Evolutionary conservation across 2,797 vertebrate genomes (phyloP).

Genomic region (Rhynchotus rufescens): DNA sequence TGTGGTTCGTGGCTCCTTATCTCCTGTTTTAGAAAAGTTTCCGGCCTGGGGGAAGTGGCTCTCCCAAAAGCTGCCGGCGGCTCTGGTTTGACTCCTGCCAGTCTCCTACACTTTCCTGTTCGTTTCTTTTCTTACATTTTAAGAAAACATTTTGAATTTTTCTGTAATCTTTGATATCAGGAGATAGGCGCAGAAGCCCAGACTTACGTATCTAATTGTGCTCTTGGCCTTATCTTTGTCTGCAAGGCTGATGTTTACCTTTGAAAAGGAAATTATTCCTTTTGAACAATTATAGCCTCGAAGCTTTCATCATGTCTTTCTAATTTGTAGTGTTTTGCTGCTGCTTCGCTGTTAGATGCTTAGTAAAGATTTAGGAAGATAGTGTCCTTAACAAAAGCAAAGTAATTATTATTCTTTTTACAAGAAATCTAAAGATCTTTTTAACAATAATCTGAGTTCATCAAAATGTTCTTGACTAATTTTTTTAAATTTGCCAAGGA

Average conservation of each 20-base stretch:
- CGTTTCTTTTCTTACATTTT: conserved; percentile 11
- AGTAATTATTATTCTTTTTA: neutral
- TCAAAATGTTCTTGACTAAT: neutral
- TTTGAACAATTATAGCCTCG: conserved; percentile 50
- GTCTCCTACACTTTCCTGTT: conserved; percentile 40
- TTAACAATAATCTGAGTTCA: neutral
- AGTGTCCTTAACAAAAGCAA: conserved; percentile 10
- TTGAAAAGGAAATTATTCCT: conserved; percentile 67
- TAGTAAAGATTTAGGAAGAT: conserved; percentile 6
- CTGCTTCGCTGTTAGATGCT: conserved; percentile 5
- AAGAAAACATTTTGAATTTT: conserved; percentile 50
- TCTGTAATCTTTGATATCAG: conserved; percentile 46
- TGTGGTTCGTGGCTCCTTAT: neutral
- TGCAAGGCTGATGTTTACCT: conserved; percentile 56
- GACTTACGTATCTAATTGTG: neutral
- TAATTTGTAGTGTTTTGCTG: conserved; percentile 32
- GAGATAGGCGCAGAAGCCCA: conserved; percentile 21
- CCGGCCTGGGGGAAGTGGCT: conserved; percentile 33
- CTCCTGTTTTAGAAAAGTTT: conserved; percentile 54
- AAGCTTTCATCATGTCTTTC: conserved; percentile 52
- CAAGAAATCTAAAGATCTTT: neutral
- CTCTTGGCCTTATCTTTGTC: conserved; percentile 66
- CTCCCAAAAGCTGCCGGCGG: conserved; percentile 23
- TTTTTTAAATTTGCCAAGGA: neutral
- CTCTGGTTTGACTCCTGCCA: conserved; percentile 5